A percentile compares a stretch with the other conserved stretches of the same genome.
phyloP scores from a whole-genome alignment of 2,113 vertebrate genomes.

The Rhabdornis inornatus region DNA sequence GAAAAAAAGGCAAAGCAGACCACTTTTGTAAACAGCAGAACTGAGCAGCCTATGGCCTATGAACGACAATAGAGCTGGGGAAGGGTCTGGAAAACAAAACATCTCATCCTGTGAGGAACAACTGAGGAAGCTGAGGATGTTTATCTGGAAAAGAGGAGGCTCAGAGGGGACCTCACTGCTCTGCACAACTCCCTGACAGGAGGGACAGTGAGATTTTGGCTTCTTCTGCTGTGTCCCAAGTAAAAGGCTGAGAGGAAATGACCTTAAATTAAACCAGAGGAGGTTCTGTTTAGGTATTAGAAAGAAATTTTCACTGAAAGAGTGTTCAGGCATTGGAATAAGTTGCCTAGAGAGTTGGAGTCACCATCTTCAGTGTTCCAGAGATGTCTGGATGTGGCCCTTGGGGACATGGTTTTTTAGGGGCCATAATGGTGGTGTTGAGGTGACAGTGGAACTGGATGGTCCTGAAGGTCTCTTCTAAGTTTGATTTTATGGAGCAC shows the following conservation, averaged over 20 bases:
- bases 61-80: neutral
- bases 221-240: neutral
- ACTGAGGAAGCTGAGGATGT: neutral
- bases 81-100: neutral
- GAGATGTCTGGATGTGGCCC: neutral
- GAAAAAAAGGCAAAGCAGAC: neutral
- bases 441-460: neutral
- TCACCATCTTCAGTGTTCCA: neutral
- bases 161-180: neutral
- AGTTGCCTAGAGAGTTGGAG: neutral
- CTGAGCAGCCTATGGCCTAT: neutral
- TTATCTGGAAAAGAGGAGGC: neutral
- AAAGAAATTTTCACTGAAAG: neutral
- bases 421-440: neutral
- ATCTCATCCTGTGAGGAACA: neutral
- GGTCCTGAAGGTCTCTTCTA: neutral
- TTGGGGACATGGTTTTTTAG: neutral
- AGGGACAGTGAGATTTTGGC: neutral
- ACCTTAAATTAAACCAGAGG: neutral
- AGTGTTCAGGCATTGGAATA: neutral
- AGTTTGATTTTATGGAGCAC: neutral
- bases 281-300: neutral
- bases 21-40: neutral
- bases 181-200: neutral
- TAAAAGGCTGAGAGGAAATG: neutral